Base-by-base conservation (phyloP, 1,140 invertebrate species). In the Pogonus chalceus region DNA sequence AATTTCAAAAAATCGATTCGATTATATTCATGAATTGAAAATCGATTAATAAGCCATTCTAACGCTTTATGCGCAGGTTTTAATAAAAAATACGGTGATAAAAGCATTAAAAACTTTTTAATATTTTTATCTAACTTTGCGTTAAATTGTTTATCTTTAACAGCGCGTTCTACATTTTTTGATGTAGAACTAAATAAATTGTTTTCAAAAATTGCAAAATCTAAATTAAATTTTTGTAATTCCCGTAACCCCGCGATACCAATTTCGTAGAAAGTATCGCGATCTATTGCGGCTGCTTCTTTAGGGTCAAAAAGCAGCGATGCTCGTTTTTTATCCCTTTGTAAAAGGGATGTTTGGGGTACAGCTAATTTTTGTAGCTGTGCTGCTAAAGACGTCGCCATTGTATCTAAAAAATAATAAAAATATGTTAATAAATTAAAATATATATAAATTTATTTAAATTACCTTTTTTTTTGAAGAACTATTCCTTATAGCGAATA, bases 21-120 rank as follows among this genome's bases (percentile, higher is more conserved):
- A 65, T 96, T 96, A 65, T 86, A 96, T 49, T 87, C 75, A 63
- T 97, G 88, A 56, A 97, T 86, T 47, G 85, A 81, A 69, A 87
- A 96, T 62, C 92, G 82, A 56, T 87, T 79, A 47, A 96, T 81
- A 1, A 98, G 74, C 94, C 93, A 97, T 78, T 97, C 95, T 21
- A 97, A 68, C 20, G 88, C 83, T 77, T 95, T 90, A 53, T 95
- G 89, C 9, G 91, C 79, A 12, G 87, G 80, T 65, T 84, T 85
- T 0, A 93, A 68, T 26, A 92, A 68, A 61, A 96, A 85, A 69
- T 93, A 96, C 2, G 93, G 93, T 1, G 92, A 90, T 9, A 95
- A 59, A 31, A 85, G 71, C 31, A 85, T 67, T 0, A 96, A 67
- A 73, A 96, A 96, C 54, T 84, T 82, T 49, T 80, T 76, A n/a